Conservation (phyloP, 2,888 invertebrate species). For the Conomelus anceps region DNA sequence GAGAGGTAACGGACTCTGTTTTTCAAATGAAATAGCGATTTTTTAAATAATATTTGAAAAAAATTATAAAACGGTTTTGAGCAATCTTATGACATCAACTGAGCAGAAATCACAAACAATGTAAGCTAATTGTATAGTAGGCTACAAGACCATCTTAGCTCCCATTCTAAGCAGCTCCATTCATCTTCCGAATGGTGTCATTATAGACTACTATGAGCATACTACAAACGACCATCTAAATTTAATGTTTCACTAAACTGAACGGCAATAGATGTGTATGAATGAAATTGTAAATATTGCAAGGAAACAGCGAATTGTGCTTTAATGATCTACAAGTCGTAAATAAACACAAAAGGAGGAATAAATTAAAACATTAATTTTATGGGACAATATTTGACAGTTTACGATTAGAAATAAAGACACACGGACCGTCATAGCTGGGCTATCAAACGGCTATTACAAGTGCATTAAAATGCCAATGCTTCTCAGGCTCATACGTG, state of each 20-base stretch:
- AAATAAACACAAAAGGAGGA: neutral
- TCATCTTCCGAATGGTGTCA: neutral
- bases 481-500: neutral
- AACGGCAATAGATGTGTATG: neutral
- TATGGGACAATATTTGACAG: slow-evolving; percentile 12
- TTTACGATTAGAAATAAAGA: slow-evolving; percentile 13
- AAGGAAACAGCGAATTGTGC: neutral
- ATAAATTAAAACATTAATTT: slow-evolving; percentile 14
- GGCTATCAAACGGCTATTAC: slow-evolving; percentile 1
- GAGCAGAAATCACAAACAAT: neutral
- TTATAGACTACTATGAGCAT: neutral
- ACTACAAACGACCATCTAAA: neutral
- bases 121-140: neutral
- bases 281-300: neutral
- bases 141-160: neutral
- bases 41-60: neutral
- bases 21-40: too few relatives aligned
- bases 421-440: neutral
- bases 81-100: too few relatives aligned
- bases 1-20: too few relatives aligned
- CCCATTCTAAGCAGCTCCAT: neutral
- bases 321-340: neutral
- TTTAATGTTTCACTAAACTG: neutral
- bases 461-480: neutral
- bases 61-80: too few relatives aligned